A percentile compares a stretch with the other conserved stretches of the same genome.
Conservation (phyloP, 2,797 vertebrate species). For the Strix occidentalis region DNA sequence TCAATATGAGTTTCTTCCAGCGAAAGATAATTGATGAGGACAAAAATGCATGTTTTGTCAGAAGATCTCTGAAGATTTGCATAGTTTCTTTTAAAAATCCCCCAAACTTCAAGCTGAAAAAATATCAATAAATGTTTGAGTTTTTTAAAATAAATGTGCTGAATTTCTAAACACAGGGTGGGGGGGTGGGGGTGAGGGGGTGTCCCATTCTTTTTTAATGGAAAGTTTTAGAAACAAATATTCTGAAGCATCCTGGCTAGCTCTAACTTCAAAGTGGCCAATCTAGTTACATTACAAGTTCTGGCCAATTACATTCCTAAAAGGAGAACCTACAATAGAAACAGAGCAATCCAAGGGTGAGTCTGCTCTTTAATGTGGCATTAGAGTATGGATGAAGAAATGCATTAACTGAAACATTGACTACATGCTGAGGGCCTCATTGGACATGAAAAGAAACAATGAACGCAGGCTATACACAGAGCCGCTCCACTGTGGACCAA, state of each 20-base stretch:
- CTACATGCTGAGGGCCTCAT: neutral
- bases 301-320: neutral
- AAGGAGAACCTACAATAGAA: neutral
- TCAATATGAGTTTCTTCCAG: neutral
- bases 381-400: neutral
- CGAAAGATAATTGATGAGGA: neutral
- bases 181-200: too few relatives aligned
- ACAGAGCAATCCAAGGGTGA: neutral
- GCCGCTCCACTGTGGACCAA: neutral
- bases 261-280: neutral
- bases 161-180: neutral
- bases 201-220: neutral
- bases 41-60: neutral
- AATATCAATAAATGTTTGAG: neutral
- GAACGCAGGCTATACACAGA: neutral
- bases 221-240: neutral
- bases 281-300: neutral
- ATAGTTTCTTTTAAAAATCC: neutral
- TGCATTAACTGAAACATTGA: neutral
- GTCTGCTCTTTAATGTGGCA: neutral
- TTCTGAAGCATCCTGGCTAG: neutral
- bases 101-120: neutral
- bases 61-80: neutral
- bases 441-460: neutral
- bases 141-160: neutral